phyloP scores from a whole-genome alignment of 2,113 vertebrate genomes.

The Euleptes europaea region DNA sequence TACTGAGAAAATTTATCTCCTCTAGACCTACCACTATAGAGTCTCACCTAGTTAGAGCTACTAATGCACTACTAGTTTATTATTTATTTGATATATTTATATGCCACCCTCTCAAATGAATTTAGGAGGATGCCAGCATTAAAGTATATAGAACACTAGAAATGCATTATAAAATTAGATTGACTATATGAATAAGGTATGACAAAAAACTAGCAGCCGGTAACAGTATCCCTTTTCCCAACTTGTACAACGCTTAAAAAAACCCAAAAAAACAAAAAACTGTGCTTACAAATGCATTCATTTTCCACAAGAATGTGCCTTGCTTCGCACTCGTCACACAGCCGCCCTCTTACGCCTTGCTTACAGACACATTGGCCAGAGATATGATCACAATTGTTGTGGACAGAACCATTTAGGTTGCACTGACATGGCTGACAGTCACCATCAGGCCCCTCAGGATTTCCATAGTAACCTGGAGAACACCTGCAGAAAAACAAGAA shows the following conservation, averaged over 20 bases:
- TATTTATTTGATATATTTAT: too few relatives aligned
- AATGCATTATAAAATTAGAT: too few relatives aligned
- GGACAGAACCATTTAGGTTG: slow-evolving; percentile 77
- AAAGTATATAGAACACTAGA: too few relatives aligned
- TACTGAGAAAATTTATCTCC: neutral
- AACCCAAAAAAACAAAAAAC: neutral
- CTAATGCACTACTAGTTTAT: too few relatives aligned
- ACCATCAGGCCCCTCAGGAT: slow-evolving; percentile 74
- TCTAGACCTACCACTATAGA: neutral
- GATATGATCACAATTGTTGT: slow-evolving; percentile 71
- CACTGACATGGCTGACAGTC: slow-evolving; percentile 81
- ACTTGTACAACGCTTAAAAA: neutral
- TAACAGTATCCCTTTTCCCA: too few relatives aligned
- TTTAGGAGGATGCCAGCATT: too few relatives aligned
- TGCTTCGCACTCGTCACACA: slow-evolving; percentile 83
- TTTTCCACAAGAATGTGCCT: slow-evolving; percentile 80
- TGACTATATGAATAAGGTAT: too few relatives aligned
- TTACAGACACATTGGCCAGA: slow-evolving; percentile 87
- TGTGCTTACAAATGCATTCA: slow-evolving; percentile 86
- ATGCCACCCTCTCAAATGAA: neutral
- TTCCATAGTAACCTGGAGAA: slow-evolving; percentile 85
- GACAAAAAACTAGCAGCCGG: too few relatives aligned
- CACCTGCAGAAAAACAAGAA: slow-evolving; percentile 75
- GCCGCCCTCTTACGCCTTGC: slow-evolving; percentile 80
- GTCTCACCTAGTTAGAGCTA: too few relatives aligned